phyloP scores from a whole-genome alignment of 1,140 invertebrate genomes.

The Drepana arcuata region DNA sequence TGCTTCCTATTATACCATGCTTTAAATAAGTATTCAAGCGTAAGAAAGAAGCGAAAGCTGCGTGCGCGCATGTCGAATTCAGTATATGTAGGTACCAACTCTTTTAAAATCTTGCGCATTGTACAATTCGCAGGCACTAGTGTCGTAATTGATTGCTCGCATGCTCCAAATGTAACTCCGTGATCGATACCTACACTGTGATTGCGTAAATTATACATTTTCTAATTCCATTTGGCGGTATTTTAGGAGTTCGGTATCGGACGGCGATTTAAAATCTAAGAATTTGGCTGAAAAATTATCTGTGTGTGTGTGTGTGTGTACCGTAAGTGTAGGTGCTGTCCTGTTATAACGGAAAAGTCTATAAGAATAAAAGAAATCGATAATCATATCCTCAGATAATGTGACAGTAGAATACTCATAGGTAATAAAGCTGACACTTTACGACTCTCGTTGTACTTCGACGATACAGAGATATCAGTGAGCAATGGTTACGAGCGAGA shows the following conservation, averaged over 20 bases:
- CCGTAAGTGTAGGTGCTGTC: too few relatives aligned
- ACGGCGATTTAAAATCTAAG: too few relatives aligned
- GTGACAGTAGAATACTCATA: conserved; percentile 4
- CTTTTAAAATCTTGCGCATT: conserved; percentile 27
- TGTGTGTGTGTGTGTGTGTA: too few relatives aligned
- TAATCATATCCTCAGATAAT: too few relatives aligned
- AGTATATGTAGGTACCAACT: too few relatives aligned
- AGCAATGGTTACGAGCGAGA: conserved; percentile 23
- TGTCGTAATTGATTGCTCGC: conserved; percentile 14
- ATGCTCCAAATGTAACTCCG: conserved; percentile 12
- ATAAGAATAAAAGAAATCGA: too few relatives aligned
- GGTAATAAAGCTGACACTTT: conserved; percentile 7
- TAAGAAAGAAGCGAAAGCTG: conserved; percentile 46
- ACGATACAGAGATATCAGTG: conserved; percentile 26
- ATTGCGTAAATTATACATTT: conserved; percentile 12
- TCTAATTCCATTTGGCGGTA: too few relatives aligned
- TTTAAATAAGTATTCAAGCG: conserved; percentile 21
- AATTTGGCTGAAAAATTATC: too few relatives aligned
- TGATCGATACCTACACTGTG: conserved; percentile 5
- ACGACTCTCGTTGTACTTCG: conserved; percentile 6
- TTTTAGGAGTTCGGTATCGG: too few relatives aligned
- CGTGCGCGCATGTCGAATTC: conserved; percentile 26
- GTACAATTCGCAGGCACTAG: conserved; percentile 12
- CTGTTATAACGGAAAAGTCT: too few relatives aligned
- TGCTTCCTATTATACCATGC: conserved; percentile 9